phyloP scores from a whole-genome alignment of 2,888 invertebrate species.

The Dynastes maya region DNA sequence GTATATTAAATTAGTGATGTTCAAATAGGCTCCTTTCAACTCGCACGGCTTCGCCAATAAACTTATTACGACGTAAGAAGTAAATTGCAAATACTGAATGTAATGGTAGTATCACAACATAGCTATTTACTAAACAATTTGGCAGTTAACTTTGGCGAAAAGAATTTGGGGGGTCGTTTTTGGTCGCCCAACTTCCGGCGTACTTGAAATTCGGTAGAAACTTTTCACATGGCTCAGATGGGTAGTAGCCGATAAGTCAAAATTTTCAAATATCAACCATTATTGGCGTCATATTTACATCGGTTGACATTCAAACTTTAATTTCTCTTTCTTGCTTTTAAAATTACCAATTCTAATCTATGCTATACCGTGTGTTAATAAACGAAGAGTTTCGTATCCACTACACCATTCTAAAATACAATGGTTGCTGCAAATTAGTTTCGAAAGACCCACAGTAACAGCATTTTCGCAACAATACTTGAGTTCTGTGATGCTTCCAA shows the following conservation, averaged over 20 bases:
- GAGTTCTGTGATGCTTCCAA: too few relatives aligned
- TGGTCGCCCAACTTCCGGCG: constrained; percentile 16
- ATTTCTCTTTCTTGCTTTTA: too few relatives aligned
- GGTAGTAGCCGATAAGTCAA: constrained; percentile 13
- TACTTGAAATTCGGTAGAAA: constrained; percentile 38
- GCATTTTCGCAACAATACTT: too few relatives aligned
- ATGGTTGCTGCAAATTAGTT: too few relatives aligned
- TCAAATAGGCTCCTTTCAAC: constrained; percentile 36
- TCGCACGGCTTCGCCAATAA: constrained; percentile 15
- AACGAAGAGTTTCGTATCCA: too few relatives aligned
- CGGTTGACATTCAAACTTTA: too few relatives aligned
- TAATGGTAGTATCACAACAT: constrained; percentile 6
- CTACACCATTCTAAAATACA: too few relatives aligned
- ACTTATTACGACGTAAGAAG: constrained; percentile 35
- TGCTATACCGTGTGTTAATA: too few relatives aligned
- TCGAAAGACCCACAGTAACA: too few relatives aligned
- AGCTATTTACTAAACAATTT: background rate
- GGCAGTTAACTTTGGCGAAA: constrained; percentile 34
- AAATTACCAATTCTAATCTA: too few relatives aligned
- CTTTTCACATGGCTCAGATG: constrained; percentile 23
- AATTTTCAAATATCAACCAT: too few relatives aligned
- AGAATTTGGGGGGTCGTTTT: constrained; percentile 12
- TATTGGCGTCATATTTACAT: too few relatives aligned
- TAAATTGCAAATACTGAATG: constrained; percentile 15
- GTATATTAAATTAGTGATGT: constrained; percentile 40